Evolutionary conservation across 2,888 invertebrate species (phyloP).

Genomic region (Eilema caniola): DNA sequence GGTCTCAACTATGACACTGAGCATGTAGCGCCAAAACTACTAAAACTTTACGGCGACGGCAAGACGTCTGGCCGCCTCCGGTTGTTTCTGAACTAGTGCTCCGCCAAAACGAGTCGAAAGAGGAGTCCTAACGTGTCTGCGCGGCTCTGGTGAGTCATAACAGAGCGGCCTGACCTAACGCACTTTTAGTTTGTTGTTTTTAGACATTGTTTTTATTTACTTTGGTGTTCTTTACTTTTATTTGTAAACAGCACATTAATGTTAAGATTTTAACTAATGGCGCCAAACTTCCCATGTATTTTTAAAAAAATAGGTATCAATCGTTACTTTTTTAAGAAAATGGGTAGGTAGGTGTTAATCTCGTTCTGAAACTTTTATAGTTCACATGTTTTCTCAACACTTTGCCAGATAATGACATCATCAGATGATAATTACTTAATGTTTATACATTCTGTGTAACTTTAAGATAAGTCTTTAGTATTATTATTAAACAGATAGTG

Average conservation of each 20-base stretch:
- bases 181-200: background rate
- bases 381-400: background rate
- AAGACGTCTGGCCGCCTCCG: slow-evolving; percentile 62
- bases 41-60: slow-evolving; percentile 72
- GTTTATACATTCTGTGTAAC: background rate
- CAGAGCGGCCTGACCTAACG: background rate
- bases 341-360: background rate
- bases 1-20: slow-evolving; percentile 81
- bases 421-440: background rate
- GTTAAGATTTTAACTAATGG: slow-evolving; percentile 12
- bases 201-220: background rate
- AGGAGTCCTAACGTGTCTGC: slow-evolving; percentile 50
- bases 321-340: background rate
- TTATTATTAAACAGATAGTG: background rate
- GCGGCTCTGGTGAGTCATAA: slow-evolving; percentile 64
- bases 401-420: background rate
- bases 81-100: slow-evolving; percentile 46
- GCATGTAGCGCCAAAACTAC: slow-evolving; percentile 81
- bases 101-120: slow-evolving; percentile 66
- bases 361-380: background rate
- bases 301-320: too few species aligned
- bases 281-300: slow-evolving; percentile 28
- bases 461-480: background rate
- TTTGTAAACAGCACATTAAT: background rate
- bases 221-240: background rate